Conservation (phyloP, 2,888 invertebrate genomes). For the Melieria picta region DNA sequence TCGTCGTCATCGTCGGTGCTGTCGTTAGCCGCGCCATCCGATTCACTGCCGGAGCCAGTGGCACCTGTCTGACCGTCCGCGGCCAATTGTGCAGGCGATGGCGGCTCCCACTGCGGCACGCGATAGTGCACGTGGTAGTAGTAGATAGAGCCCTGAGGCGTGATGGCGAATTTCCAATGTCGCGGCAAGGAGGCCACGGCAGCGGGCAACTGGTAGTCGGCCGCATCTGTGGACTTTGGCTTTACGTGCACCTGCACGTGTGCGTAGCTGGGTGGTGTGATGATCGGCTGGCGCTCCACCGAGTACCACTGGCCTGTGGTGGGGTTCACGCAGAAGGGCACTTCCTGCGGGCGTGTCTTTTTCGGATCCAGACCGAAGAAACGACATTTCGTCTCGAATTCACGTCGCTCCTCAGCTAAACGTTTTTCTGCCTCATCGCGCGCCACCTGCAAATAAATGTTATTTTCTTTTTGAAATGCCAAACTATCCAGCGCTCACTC, state of each 20-base stretch:
- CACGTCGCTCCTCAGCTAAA: constrained; percentile 58
- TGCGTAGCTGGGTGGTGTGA: constrained; percentile 61
- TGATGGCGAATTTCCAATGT: constrained; percentile 87
- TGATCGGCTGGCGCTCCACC: constrained; percentile 54
- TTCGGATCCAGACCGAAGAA: constrained; percentile 63
- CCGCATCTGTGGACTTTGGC: constrained; percentile 54
- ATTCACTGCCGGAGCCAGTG: constrained; percentile 47
- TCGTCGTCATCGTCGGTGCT: constrained; percentile 51
- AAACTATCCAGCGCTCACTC: neutral
- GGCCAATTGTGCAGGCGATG: constrained; percentile 62
- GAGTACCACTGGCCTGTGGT: constrained; percentile 64
- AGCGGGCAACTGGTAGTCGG: constrained; percentile 65
- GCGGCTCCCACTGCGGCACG: constrained; percentile 83
- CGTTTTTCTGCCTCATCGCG: constrained; percentile 64
- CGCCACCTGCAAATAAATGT: constrained; percentile 55
- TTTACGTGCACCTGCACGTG: constrained; percentile 54
- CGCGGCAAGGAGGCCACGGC: constrained; percentile 75
- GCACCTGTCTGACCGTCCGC: constrained; percentile 34
- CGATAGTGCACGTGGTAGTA: constrained; percentile 88
- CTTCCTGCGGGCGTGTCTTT: constrained; percentile 52
- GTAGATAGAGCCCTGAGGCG: constrained; percentile 85
- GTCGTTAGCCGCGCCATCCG: constrained; percentile 41
- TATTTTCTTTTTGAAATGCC: neutral
- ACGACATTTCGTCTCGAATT: constrained; percentile 62
- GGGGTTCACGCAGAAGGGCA: constrained; percentile 63